Evolutionary conservation across 30 jellyfish, hydroid and myxozoan genomes (phyloP).

Genomic region (Cassiopea andromeda): DNA sequence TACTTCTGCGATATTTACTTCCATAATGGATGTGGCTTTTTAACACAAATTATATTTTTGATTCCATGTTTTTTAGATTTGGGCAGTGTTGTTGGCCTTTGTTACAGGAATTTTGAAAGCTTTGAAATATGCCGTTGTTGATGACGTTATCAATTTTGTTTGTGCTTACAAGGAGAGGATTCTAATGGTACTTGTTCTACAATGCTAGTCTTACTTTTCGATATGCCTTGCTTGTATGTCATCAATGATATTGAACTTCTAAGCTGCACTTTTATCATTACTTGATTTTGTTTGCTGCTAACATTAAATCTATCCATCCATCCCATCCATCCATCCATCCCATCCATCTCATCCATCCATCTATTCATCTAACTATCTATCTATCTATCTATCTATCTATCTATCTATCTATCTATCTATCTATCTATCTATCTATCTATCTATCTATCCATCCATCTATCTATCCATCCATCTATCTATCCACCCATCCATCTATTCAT

Average conservation of each 20-base stretch:
- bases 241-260: background rate
- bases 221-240: background rate
- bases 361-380: too few relatives aligned
- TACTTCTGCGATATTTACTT: background rate
- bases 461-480: too few relatives aligned
- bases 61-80: slow-evolving; percentile 2
- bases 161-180: slow-evolving; percentile 74
- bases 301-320: too few relatives aligned
- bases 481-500: too few relatives aligned
- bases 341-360: too few relatives aligned
- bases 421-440: too few relatives aligned
- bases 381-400: too few relatives aligned
- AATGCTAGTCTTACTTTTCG: background rate
- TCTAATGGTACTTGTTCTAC: slow-evolving; percentile 41
- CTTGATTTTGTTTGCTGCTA: too few relatives aligned
- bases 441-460: too few relatives aligned
- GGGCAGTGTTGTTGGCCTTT: slow-evolving; percentile 48
- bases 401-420: too few relatives aligned
- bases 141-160: slow-evolving; percentile 56
- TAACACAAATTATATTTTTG: background rate
- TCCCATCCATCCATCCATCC: too few relatives aligned
- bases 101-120: slow-evolving; percentile 44
- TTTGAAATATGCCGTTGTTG: slow-evolving; percentile 23
- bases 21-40: background rate
- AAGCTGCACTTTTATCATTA: background rate